Conservation (phyloP, 1,140 invertebrate genomes). For the Trigoniulus corallinus region DNA sequence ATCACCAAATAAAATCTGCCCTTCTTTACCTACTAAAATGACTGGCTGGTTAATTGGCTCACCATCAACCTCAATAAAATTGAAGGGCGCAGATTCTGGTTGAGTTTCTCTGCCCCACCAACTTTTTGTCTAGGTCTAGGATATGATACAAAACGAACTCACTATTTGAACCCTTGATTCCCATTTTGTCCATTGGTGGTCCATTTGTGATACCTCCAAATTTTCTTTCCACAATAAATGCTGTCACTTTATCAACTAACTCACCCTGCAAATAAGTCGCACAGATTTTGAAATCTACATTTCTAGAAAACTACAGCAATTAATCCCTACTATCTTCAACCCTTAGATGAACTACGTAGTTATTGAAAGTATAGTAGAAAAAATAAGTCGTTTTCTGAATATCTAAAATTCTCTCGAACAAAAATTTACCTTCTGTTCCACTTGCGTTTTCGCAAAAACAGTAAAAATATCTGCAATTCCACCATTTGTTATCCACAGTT, state of each 20-base stretch:
- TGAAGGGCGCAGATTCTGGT: no score
- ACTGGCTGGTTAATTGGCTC: no score
- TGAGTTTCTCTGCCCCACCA: no score
- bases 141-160: not conserved
- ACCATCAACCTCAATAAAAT: no score
- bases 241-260: slow-evolving; percentile 31
- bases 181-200: slow-evolving; percentile 40
- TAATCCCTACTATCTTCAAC: no score
- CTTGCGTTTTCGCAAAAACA: slow-evolving; percentile 36
- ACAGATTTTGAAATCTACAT: no score
- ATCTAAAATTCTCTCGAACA: no score
- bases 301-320: no score
- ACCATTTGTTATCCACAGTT: slow-evolving; percentile 44
- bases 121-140: no score
- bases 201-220: slow-evolving; percentile 33
- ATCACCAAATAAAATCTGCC: not conserved
- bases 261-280: slow-evolving; percentile 24
- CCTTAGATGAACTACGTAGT: no score
- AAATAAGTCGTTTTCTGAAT: not conserved
- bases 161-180: slow-evolving; percentile 39
- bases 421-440: slow-evolving; percentile 19
- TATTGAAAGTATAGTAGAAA: no score
- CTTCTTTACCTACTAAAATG: no score
- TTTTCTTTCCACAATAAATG: slow-evolving; percentile 36
- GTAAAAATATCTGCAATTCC: slow-evolving; percentile 44